Base-by-base conservation (phyloP, 2,113 vertebrate species). In the Pipra filicauda region DNA sequence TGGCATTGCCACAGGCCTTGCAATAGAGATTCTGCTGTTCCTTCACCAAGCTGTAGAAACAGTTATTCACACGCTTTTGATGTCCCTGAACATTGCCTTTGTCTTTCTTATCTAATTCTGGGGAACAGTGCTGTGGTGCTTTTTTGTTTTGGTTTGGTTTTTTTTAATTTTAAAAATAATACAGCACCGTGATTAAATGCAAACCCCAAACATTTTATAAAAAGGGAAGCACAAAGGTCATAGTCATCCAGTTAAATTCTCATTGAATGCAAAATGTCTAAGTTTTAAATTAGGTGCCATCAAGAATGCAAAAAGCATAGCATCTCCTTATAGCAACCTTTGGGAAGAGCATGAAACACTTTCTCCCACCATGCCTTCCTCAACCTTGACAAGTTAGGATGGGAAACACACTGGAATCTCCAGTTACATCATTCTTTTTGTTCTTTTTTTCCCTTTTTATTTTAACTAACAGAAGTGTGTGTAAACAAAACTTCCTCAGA, bases 1-100 rank as follows among this genome's bases (percentile, higher is more conserved):
- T 93, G 89, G 75, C 66, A 95, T 69, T 88, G 55, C 15, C 14
- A 57, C 5, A 74, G 69, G 17, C 35, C 23, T 19, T 44, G 52
- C 48, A 94, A 94, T 66, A 96, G 75, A 90, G 33, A 74, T 55
- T 21, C 52, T 72, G 66, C 89, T 96, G 78, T 88, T 93, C 59
- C 69, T 75, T 62, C 70, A 79, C 15, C 72, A 76, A 76, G 51
- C 74, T 78, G 52, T 3, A 86, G 85, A 89, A 88, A 82, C 24
- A 82, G 41, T 35, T 91, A 84, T 88, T 92, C 44, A 84, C 37
- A 54, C 0, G 0, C 26, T 93, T 94, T 54, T 71, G 37, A 43
- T 67, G 59, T 39, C 35, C n/a, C 30, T 73, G 31, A 96, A 90
- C 51, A 72, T 4, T 90, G 86, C 27, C 46, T 75, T 91, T 93